These are phyloP conservation scores for Plotosus lineatus DNA, from an alignment of 2,113 vertebrate species.

Conservation along the genomic window DNA sequence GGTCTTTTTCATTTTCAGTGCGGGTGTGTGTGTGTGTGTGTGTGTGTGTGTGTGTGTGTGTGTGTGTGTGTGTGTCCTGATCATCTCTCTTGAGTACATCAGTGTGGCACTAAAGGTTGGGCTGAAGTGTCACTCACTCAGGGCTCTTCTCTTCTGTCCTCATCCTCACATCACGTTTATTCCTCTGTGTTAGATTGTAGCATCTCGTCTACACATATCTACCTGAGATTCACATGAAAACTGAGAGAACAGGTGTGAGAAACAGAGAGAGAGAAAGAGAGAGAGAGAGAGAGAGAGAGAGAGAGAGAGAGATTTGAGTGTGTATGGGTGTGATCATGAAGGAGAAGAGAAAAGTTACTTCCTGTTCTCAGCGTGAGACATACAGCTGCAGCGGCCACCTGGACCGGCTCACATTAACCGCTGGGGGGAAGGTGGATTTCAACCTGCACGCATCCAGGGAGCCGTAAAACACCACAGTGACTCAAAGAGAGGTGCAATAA, in stretches of 20 bases:
- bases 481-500: neutral
- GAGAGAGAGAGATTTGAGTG: neutral
- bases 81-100: slow-evolving; percentile 37
- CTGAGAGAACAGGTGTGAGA: neutral
- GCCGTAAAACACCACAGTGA: neutral
- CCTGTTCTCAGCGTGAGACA: neutral
- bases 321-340: neutral
- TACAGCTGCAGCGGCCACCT: slow-evolving; percentile 32
- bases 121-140: slow-evolving; percentile 39
- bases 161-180: slow-evolving; percentile 18
- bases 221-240: slow-evolving; percentile 29
- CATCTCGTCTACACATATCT: slow-evolving; percentile 30
- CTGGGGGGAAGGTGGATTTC: neutral
- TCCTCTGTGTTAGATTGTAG: slow-evolving; percentile 34
- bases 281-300: too few species aligned
- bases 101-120: slow-evolving; percentile 19
- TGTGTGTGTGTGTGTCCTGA: slow-evolving; percentile 43
- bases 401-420: neutral
- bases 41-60: neutral
- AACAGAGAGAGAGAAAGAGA: neutral
- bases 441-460: neutral
- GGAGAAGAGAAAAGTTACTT: neutral
- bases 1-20: neutral
- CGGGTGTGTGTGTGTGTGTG: neutral
- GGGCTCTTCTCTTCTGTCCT: slow-evolving; percentile 25